Evolutionary conservation across 1,140 invertebrate species (phyloP), one percentile per base, ranked within the genome.

Genomic region (Scaptomyza graminum): DNA sequence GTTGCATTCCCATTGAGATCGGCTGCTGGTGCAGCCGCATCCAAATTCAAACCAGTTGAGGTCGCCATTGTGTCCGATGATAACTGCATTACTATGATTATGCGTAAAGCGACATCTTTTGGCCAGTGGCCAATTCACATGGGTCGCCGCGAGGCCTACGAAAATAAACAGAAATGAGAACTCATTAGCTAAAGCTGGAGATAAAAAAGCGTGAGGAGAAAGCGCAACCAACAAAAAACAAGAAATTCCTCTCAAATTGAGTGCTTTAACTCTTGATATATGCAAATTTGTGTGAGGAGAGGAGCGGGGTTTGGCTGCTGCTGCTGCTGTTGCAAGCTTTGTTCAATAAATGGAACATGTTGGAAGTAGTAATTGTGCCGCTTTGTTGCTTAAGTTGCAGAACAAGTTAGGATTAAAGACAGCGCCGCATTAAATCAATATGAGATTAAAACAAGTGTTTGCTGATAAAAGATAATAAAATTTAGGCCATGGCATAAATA

Each of bases 91-190:
- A 57, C 49, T 52, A 22, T 56, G 69, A 44, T 44, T 49, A 43
- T 31, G 62, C 75, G 15, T 41, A 31, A 25, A 41, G 57, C 49
- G 60, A 47, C 65, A n/a, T 41, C 37, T 41, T 41, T 41, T 4
- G 46, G 73, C 59, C 71, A 60, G 61, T 62, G 59, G 65, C 65
- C 70, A 64, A 76, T 59, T 77, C 55, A 77, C 56, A 59, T 59
- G 46, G 62, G 64, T 49, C 54, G 81, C 66, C 74, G 41, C 52
- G 49, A 61, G 79, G 79, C 79, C 82, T 87, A n/a, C n/a, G n/a
- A 47, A 18, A 76, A 78, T 11, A 18, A 41, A 55, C n/a, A 56
- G 18, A 69, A 66, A 31, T 41, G n/a, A 54, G 34, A 44, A 5
- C 50, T 41, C 16, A 51, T 37, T 12, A 50, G 57, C 16, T 4